These are phyloP conservation scores for Chymomyza fuscimana DNA, from an alignment of 2,888 invertebrate species.

Conservation along the genomic window DNA sequence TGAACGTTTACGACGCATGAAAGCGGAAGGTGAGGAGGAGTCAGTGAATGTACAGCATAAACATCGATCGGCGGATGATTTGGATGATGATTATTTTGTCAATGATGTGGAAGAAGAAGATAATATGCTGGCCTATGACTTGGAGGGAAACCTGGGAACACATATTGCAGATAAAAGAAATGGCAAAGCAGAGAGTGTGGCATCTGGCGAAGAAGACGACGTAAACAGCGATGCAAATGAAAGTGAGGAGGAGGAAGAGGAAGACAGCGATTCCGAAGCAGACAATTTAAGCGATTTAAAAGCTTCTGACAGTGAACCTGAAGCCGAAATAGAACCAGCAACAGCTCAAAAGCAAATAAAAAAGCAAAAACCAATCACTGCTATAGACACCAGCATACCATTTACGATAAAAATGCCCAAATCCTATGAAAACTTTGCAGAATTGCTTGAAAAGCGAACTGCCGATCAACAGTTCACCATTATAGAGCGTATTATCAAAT, in stretches of 20 bases:
- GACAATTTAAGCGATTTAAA: slow-evolving; percentile 78
- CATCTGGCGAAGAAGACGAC: slow-evolving; percentile 49
- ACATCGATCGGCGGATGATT: slow-evolving; percentile 91
- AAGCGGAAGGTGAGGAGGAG: slow-evolving; percentile 81
- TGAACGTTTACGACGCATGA: slow-evolving; percentile 90
- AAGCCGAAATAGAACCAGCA: slow-evolving; percentile 55
- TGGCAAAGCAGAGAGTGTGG: slow-evolving; percentile 9
- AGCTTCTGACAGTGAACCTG: slow-evolving; percentile 77
- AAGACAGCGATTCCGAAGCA: slow-evolving; percentile 74
- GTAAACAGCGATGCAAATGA: slow-evolving; percentile 70
- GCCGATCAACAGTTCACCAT: slow-evolving; percentile 85
- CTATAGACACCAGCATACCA: slow-evolving; percentile 78
- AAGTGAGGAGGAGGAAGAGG: slow-evolving; percentile 60
- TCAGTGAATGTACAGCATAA: slow-evolving; percentile 78
- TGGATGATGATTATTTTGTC: slow-evolving; percentile 88
- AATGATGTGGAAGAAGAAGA: slow-evolving; percentile 74
- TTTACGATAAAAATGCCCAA: slow-evolving; percentile 83
- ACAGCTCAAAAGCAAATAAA: slow-evolving; percentile 2
- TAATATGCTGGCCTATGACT: slow-evolving; percentile 73
- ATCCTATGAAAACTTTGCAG: slow-evolving; percentile 83
- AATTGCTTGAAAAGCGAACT: slow-evolving; percentile 83
- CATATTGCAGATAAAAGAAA: slow-evolving; percentile 47
- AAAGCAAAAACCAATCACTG: background rate
- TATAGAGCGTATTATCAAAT: slow-evolving; percentile 91
- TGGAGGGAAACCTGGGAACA: slow-evolving; percentile 70